Evolutionary conservation across 2,888 invertebrate species (phyloP).

Genomic region (Hirtodrosophila confusa): DNA sequence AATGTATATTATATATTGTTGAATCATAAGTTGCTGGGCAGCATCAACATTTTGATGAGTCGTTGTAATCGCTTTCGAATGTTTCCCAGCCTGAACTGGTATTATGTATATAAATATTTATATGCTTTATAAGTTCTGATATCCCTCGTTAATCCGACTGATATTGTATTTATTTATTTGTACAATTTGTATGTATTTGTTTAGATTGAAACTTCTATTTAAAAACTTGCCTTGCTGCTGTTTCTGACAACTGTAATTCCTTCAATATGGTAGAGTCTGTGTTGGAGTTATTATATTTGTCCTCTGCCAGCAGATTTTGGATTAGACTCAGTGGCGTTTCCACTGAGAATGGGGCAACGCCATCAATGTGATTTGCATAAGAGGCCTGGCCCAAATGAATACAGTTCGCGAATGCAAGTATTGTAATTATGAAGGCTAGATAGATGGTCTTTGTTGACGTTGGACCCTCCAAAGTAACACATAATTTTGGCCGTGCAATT

Average conservation of each 20-base stretch:
- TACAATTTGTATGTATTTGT: too few species aligned
- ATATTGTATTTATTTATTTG: too few species aligned
- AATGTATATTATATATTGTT: too few species aligned
- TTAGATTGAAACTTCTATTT: too few species aligned
- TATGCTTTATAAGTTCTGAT: too few species aligned
- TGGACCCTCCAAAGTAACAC: constrained; percentile 34
- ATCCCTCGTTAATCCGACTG: too few species aligned
- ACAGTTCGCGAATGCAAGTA: constrained; percentile 38
- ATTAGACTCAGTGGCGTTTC: constrained; percentile 25
- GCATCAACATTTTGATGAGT: too few species aligned
- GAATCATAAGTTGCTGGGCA: too few species aligned
- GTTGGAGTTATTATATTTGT: constrained; percentile 30
- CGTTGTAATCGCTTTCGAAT: too few species aligned
- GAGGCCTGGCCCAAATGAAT: constrained; percentile 20
- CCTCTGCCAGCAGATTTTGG: constrained; percentile 27
- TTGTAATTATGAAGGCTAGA: constrained; percentile 28
- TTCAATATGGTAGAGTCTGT: constrained; percentile 10
- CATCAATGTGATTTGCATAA: constrained; percentile 29
- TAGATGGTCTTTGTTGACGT: constrained; percentile 26
- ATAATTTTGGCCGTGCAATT: constrained; percentile 58
- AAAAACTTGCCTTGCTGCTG: constrained; percentile 49
- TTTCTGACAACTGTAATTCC: constrained; percentile 11
- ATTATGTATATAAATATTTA: too few species aligned
- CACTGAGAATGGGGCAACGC: constrained; percentile 16
- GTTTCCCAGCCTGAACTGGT: too few species aligned